phyloP scores from a whole-genome alignment of 2,888 invertebrate genomes.

The Apodemia duryi region DNA sequence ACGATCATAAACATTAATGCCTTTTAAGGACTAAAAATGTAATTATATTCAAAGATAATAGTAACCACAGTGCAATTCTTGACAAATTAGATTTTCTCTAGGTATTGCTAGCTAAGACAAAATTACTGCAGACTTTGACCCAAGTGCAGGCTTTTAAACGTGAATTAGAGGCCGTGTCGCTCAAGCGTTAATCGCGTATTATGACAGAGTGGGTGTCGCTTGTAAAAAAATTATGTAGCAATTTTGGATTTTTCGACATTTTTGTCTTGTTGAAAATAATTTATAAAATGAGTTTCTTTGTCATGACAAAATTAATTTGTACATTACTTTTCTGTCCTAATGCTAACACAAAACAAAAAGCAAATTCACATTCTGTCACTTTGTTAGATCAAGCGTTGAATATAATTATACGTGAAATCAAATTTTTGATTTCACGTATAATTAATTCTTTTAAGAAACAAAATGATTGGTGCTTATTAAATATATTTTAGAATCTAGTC shows the following conservation, averaged over 20 bases:
- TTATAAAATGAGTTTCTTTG: slow-evolving; percentile 12
- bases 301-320: background rate
- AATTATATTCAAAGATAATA: slow-evolving; percentile 39
- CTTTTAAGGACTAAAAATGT: slow-evolving; percentile 13
- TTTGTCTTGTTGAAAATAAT: slow-evolving; percentile 16
- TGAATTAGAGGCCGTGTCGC: slow-evolving; percentile 70
- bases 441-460: no score
- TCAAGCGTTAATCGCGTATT: slow-evolving; percentile 73
- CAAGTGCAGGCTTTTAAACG: slow-evolving; percentile 78
- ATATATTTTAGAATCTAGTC: no score
- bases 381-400: no score
- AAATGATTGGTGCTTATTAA: no score
- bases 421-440: no score
- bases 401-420: no score
- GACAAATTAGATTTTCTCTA: slow-evolving; percentile 77
- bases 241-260: slow-evolving; percentile 42
- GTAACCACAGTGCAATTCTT: slow-evolving; percentile 59
- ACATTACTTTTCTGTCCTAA: no score
- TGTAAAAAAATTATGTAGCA: slow-evolving; percentile 62
- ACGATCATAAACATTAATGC: no score
- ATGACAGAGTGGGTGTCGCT: slow-evolving; percentile 67
- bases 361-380: no score
- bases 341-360: no score
- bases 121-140: slow-evolving; percentile 75
- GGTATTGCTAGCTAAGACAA: slow-evolving; percentile 72